Evolutionary conservation across 2,797 vertebrate genomes (phyloP).

Genomic region (Antennarius maculatus): DNA sequence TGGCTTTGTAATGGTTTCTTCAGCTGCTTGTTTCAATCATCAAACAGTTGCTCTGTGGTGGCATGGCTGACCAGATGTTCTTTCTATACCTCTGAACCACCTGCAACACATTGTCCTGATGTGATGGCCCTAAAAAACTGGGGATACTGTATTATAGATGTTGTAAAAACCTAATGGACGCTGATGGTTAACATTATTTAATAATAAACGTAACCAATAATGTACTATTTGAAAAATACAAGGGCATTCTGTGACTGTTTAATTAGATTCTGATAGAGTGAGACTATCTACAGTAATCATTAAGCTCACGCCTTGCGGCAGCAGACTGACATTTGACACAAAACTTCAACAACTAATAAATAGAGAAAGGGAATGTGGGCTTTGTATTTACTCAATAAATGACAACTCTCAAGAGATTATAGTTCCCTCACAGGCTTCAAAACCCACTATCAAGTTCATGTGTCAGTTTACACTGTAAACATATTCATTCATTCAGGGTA

Average conservation of each 20-base stretch:
- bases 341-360: conserved; percentile 49
- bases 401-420: conserved; percentile 62
- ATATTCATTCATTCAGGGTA: no score
- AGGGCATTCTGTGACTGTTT: neutral
- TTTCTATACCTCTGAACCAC: conserved; percentile 55
- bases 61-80: conserved; percentile 46
- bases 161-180: conserved; percentile 1
- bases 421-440: conserved; percentile 52
- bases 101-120: conserved; percentile 18
- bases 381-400: conserved; percentile 76
- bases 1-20: conserved; percentile 66
- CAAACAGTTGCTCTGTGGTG: conserved; percentile 37
- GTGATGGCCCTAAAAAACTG: neutral
- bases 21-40: conserved; percentile 57
- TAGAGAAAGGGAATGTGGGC: conserved; percentile 67
- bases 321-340: conserved; percentile 56
- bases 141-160: neutral
- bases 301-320: conserved; percentile 29
- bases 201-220: neutral
- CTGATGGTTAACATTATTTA: conserved; percentile 17
- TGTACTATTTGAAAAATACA: neutral
- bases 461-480: no score
- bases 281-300: conserved; percentile 32
- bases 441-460: neutral
- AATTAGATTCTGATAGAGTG: conserved; percentile 9